Conservation (phyloP, 2,888 invertebrate genomes). For the Xanthostigma xanthostigma region DNA sequence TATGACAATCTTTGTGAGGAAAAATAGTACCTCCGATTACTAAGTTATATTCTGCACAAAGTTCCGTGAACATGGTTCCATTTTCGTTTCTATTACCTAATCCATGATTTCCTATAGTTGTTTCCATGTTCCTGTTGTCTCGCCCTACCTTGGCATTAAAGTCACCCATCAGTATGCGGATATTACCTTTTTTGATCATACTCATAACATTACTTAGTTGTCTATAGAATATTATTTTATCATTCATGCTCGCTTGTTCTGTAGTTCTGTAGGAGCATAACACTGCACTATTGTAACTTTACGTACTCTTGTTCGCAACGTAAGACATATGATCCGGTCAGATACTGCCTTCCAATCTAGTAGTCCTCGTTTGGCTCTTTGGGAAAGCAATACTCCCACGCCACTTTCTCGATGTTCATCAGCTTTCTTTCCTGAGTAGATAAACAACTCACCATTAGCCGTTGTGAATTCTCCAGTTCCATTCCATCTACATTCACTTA, state of each 20-base stretch:
- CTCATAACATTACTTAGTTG: neutral
- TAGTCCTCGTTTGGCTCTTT: neutral
- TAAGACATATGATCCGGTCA: neutral
- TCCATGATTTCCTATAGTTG: slow-evolving; percentile 5
- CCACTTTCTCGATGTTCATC: neutral
- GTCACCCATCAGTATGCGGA: slow-evolving; percentile 6
- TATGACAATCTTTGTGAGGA: slow-evolving; percentile 8
- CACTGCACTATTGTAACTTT: slow-evolving; percentile 8
- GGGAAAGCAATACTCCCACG: neutral
- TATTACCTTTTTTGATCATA: slow-evolving; percentile 1
- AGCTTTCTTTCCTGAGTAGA: neutral
- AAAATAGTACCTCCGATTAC: too few species aligned
- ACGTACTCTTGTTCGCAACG: slow-evolving; percentile 3
- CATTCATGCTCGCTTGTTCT: slow-evolving; percentile 2
- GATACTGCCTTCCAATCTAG: slow-evolving; percentile 6
- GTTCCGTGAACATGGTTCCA: slow-evolving; percentile 2
- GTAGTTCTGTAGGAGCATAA: slow-evolving; percentile 8
- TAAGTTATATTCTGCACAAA: too few species aligned
- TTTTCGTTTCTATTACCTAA: slow-evolving; percentile 5
- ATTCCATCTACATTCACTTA: neutral
- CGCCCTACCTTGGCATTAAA: slow-evolving; percentile 8
- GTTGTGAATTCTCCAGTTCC: neutral
- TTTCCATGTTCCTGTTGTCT: slow-evolving; percentile 4
- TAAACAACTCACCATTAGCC: neutral
- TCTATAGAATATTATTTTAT: slow-evolving; percentile 6